phyloP scores from a whole-genome alignment of 2,888 invertebrate species.

The Athripsodes cinereus region DNA sequence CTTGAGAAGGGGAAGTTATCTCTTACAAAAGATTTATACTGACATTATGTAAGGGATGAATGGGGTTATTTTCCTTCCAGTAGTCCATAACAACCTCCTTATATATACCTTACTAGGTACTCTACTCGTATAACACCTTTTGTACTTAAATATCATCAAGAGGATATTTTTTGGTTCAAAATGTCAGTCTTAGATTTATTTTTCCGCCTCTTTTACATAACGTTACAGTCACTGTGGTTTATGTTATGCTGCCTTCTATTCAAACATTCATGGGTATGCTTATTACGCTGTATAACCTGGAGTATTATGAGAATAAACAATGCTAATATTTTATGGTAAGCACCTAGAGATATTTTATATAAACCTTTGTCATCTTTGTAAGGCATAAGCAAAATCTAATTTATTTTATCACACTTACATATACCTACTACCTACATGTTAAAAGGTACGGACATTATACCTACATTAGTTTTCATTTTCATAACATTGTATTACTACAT shows the following conservation, averaged over 20 bases:
- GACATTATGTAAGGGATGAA: conserved; percentile 23
- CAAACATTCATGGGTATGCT: neutral
- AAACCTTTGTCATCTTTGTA: neutral
- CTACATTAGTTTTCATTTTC: no score
- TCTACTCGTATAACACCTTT: conserved; percentile 19
- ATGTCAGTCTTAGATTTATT: neutral
- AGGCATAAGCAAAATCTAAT: neutral
- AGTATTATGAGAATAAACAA: neutral
- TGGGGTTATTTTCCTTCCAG: conserved; percentile 19
- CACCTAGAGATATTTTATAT: neutral
- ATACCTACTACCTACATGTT: neutral
- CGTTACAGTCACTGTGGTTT: neutral
- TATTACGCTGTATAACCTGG: neutral
- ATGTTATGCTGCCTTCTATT: neutral
- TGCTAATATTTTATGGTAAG: neutral
- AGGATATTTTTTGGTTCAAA: conserved; percentile 2
- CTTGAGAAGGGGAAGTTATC: conserved; percentile 18
- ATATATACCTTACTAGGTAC: conserved; percentile 1
- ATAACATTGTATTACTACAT: no score
- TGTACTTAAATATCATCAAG: neutral
- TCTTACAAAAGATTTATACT: conserved; percentile 21
- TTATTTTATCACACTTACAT: neutral
- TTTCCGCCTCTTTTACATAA: neutral
- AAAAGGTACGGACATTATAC: neutral
- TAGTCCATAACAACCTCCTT: conserved; percentile 2